Percentiles rank a stretch among this genome's conserved stretches.
phyloP scores from a whole-genome alignment of 2,113 vertebrate genomes.

The Xerus inauris region DNA sequence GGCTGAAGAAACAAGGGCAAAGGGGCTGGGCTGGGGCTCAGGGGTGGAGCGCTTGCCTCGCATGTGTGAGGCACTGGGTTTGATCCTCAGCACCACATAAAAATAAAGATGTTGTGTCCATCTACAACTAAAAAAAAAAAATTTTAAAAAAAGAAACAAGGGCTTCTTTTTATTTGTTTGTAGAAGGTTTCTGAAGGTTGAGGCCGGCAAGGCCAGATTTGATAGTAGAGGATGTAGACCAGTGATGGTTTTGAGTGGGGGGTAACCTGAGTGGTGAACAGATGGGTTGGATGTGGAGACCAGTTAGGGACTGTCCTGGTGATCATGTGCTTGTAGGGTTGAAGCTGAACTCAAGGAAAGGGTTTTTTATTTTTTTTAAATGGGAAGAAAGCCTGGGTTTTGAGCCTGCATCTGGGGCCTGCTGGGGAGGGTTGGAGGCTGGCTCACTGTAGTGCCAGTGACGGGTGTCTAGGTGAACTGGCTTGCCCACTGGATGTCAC shows the following conservation, averaged over 20 bases:
- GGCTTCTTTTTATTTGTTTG: not conserved
- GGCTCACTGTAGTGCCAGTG: accelerated
- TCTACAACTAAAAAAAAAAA: too few relatives aligned
- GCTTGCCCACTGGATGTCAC: not conserved
- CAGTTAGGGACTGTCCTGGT: not conserved
- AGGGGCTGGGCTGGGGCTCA: too few relatives aligned
- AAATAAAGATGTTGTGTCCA: too few relatives aligned
- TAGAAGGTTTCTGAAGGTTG: not conserved
- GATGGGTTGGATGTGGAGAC: not conserved
- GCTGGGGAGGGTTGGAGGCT: not conserved
- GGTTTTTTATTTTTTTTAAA: not conserved
- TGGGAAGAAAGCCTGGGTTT: not conserved
- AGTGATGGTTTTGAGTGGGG: not conserved
- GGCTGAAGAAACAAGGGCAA: too few relatives aligned
- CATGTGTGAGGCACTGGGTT: too few relatives aligned
- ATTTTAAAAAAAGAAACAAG: not conserved
- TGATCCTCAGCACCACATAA: too few relatives aligned
- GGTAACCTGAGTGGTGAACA: not conserved
- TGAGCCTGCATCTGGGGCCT: accelerated
- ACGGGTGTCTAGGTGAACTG: not conserved
- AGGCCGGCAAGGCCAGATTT: not conserved
- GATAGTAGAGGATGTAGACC: not conserved
- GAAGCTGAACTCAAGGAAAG: not conserved
- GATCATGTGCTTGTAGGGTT: not conserved
- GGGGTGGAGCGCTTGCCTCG: too few relatives aligned